Conservation (phyloP, 2,888 invertebrate genomes). For the Belgica antarctica region DNA sequence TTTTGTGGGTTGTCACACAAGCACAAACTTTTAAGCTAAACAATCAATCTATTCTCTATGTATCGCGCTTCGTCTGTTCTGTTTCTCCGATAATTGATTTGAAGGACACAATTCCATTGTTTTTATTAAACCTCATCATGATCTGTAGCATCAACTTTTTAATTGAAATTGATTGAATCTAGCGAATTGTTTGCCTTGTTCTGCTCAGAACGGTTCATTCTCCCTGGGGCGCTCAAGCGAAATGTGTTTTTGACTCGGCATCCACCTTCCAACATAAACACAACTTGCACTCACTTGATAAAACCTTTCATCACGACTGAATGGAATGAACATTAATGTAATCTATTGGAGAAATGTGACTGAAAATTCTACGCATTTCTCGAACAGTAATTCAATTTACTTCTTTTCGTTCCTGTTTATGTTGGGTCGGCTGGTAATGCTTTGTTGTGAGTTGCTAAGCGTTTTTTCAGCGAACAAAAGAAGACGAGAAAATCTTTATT, state of each 20-base stretch:
- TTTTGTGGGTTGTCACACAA: too few species aligned
- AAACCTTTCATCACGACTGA: background rate
- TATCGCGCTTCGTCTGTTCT: background rate
- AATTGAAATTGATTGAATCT: constrained; percentile 36
- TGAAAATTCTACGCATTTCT: background rate
- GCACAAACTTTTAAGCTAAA: too few species aligned
- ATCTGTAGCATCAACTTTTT: constrained; percentile 10
- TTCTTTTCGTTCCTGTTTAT: constrained; percentile 8
- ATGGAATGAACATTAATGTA: background rate
- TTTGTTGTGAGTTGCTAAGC: background rate
- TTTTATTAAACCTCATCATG: background rate
- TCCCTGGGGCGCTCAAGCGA: too few species aligned
- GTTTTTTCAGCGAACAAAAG: background rate
- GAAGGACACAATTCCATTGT: constrained; percentile 38
- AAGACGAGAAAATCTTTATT: background rate
- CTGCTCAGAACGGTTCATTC: too few species aligned
- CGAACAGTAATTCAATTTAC: constrained; percentile 24
- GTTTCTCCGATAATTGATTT: background rate
- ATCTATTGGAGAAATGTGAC: background rate
- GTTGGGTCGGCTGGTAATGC: background rate
- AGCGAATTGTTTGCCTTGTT: background rate
- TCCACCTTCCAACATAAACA: background rate
- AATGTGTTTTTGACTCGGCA: too few species aligned
- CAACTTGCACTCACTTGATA: background rate
- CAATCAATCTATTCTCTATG: too few species aligned